Evolutionary conservation across 2,797 vertebrate species (phyloP).

Genomic region (Eremophila alpestris): DNA sequence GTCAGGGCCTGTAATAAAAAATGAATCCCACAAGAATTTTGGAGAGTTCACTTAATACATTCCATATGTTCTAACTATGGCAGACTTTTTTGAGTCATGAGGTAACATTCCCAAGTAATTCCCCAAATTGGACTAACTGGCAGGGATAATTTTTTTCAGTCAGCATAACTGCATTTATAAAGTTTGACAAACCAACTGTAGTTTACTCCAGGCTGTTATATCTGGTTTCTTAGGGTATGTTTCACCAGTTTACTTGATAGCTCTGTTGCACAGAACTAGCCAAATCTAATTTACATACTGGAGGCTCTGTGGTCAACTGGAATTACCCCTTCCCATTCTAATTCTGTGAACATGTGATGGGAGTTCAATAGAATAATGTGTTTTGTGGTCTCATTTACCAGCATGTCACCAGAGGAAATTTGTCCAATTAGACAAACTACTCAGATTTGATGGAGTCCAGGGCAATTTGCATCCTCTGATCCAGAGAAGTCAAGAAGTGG

Average conservation of each 20-base stretch:
- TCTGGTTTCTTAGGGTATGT: slow-evolving; percentile 53
- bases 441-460: slow-evolving; percentile 25
- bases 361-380: slow-evolving; percentile 44
- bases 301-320: slow-evolving; percentile 48
- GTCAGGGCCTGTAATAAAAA: not conserved
- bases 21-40: slow-evolving; percentile 26
- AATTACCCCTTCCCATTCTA: slow-evolving; percentile 45
- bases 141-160: slow-evolving; percentile 64
- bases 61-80: slow-evolving; percentile 34
- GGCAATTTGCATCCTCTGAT: slow-evolving; percentile 4
- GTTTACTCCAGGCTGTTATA: slow-evolving; percentile 64
- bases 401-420: slow-evolving; percentile 18
- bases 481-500: not conserved
- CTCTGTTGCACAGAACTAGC: slow-evolving; percentile 49
- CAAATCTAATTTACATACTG: slow-evolving; percentile 69
- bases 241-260: slow-evolving; percentile 66
- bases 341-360: slow-evolving; percentile 15
- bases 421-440: slow-evolving; percentile 31
- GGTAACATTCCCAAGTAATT: slow-evolving; percentile 58
- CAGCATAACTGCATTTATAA: slow-evolving; percentile 57
- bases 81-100: slow-evolving; percentile 47
- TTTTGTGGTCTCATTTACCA: slow-evolving; percentile 53
- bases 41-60: slow-evolving; percentile 36
- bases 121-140: slow-evolving; percentile 54
- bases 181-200: slow-evolving; percentile 66